A percentile compares a stretch with the other conserved stretches of the same genome.
Conservation (phyloP, 1,140 invertebrate genomes). For the Oryzaephilus surinamensis region DNA sequence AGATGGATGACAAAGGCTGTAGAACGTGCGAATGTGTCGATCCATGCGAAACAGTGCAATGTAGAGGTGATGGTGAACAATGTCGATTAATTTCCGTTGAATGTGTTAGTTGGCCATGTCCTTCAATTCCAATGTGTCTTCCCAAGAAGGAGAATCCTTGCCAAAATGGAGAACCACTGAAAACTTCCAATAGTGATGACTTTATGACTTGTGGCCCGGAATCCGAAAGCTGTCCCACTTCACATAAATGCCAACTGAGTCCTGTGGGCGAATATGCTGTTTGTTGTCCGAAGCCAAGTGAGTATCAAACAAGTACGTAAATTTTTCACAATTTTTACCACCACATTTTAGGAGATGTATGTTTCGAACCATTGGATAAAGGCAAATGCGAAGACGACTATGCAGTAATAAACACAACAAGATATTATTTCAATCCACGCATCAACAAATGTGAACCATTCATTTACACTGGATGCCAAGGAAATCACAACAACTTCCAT, state of each 20-base stretch:
- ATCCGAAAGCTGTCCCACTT: constrained; percentile 63
- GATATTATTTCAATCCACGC: constrained; percentile 70
- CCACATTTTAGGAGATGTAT: constrained; percentile 57
- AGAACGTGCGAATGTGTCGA: constrained; percentile 65
- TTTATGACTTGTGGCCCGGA: constrained; percentile 60
- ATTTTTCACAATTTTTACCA: constrained; percentile 1
- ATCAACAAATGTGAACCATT: constrained; percentile 65
- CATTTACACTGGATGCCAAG: constrained; percentile 58
- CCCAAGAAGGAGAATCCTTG: constrained; percentile 67
- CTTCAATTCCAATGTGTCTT: constrained; percentile 66
- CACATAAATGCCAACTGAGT: constrained; percentile 72
- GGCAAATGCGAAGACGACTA: constrained; percentile 40
- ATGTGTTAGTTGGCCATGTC: constrained; percentile 48
- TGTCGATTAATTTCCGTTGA: constrained; percentile 45
- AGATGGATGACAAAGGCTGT: constrained; percentile 59
- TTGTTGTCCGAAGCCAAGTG: constrained; percentile 73
- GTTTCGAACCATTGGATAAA: constrained; percentile 60
- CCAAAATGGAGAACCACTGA: constrained; percentile 51
- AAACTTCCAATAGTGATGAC: constrained; percentile 43
- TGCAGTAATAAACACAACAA: constrained; percentile 41
- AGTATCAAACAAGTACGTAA: constrained; percentile 27
- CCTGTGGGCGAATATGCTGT: constrained; percentile 68
- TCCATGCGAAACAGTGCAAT: constrained; percentile 62
- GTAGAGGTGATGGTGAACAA: constrained; percentile 57
- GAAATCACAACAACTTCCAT: constrained; percentile 84